These are phyloP conservation scores for Andinoacara biseriatus DNA, from an alignment of 2,113 vertebrate genomes.

Conservation along the genomic window DNA sequence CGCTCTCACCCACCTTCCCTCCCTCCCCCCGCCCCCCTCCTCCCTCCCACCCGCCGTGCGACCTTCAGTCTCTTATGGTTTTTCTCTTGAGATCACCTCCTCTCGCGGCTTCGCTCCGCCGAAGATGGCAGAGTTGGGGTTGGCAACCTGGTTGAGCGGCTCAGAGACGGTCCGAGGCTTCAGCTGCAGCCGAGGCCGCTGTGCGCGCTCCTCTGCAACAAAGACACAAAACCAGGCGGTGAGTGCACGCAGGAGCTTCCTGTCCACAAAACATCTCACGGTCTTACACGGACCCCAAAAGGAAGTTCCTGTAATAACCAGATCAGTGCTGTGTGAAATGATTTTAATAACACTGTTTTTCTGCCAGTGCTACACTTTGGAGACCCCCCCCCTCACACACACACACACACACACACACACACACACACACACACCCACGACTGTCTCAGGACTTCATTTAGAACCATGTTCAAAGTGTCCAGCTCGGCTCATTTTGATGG, in stretches of 20 bases:
- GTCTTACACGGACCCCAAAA: not conserved
- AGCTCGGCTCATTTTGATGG: too few species aligned
- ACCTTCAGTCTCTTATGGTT: conserved; percentile 84
- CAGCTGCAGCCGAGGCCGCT: conserved; percentile 95
- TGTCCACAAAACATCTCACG: not conserved
- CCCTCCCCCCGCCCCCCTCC: not conserved
- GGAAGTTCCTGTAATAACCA: not conserved
- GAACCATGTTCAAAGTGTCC: too few species aligned
- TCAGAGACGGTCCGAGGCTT: conserved; percentile 95
- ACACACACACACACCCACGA: too few species aligned
- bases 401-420: too few species aligned
- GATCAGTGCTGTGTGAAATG: too few species aligned
- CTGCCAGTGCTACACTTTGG: too few species aligned
- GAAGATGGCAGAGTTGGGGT: conserved; percentile 98
- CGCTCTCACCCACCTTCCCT: conserved; percentile 24
- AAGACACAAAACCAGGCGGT: not conserved
- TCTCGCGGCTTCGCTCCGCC: conserved; percentile 96
- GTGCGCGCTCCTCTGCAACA: conserved; percentile 91
- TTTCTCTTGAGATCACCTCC: conserved; percentile 91
- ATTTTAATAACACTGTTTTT: too few species aligned
- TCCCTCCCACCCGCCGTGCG: conserved; percentile 55
- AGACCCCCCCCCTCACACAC: too few species aligned
- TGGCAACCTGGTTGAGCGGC: conserved; percentile 99
- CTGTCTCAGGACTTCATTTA: too few species aligned
- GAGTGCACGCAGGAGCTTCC: not conserved